Evolutionary conservation across 1,140 invertebrate species (phyloP).

Genomic region (Onthophagus taurus): DNA sequence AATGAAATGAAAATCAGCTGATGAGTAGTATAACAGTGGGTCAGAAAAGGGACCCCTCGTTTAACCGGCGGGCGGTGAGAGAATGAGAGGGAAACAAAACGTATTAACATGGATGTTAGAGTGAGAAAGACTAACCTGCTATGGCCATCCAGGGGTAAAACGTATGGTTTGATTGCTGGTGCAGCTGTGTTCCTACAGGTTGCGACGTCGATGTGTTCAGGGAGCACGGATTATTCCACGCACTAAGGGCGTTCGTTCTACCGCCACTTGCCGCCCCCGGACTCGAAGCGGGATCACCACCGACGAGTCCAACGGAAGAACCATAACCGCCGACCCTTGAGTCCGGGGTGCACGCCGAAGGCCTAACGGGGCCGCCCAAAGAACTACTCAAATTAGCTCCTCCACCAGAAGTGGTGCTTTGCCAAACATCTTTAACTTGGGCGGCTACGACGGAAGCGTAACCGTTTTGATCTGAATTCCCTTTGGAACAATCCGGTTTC

Average conservation of each 20-base stretch:
- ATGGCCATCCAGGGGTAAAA: constrained; percentile 98
- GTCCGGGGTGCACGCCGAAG: constrained; percentile 78
- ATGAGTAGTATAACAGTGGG: too few relatives aligned
- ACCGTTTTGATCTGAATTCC: constrained; percentile 53
- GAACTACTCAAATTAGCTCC: constrained; percentile 48
- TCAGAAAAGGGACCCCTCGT: too few relatives aligned
- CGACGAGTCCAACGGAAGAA: constrained; percentile 48
- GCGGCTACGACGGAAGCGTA: constrained; percentile 53
- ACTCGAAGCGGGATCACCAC: constrained; percentile 65
- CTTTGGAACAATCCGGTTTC: constrained; percentile 40
- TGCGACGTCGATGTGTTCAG: constrained; percentile 64
- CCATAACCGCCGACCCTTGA: constrained; percentile 58
- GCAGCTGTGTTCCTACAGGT: constrained; percentile 69
- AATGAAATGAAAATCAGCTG: too few relatives aligned
- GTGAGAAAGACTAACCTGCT: constrained; percentile 80
- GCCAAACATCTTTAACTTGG: constrained; percentile 58
- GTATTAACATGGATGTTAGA: too few relatives aligned
- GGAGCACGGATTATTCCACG: constrained; percentile 74
- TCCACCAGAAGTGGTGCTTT: constrained; percentile 49
- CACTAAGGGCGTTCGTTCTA: constrained; percentile 51
- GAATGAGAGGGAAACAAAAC: too few relatives aligned
- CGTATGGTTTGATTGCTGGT: constrained; percentile 84
- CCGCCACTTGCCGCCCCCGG: constrained; percentile 52
- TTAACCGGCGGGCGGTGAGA: too few relatives aligned
- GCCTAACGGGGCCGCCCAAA: constrained; percentile 53